phyloP scores from a whole-genome alignment of 2,888 invertebrate species.

The Pelosia muscerda region DNA sequence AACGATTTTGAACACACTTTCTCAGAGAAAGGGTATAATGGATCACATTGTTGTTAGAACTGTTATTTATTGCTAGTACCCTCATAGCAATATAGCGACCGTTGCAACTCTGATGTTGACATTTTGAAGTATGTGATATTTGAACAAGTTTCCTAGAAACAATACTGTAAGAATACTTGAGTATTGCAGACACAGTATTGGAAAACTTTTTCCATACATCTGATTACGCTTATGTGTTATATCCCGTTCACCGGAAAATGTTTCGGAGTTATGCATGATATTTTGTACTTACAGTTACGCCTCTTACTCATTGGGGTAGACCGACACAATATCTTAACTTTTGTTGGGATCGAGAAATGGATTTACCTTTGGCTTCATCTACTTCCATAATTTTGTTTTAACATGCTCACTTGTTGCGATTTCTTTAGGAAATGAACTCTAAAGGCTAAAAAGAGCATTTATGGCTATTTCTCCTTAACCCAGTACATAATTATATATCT shows the following conservation, averaged over 20 bases:
- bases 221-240: constrained; percentile 15
- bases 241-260: constrained; percentile 6
- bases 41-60: not conserved
- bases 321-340: not conserved
- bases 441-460: too few relatives aligned
- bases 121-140: constrained; percentile 17
- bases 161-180: constrained; percentile 11
- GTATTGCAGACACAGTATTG: constrained; percentile 14
- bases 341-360: too few relatives aligned
- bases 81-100: not conserved
- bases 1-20: constrained; percentile 1
- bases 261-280: not conserved
- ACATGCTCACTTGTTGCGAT: too few relatives aligned
- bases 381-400: too few relatives aligned
- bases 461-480: too few relatives aligned
- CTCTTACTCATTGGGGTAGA: not conserved
- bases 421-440: too few relatives aligned
- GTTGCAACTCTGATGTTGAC: constrained; percentile 2
- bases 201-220: constrained; percentile 23
- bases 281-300: not conserved
- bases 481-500: too few relatives aligned
- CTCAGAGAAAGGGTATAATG: constrained; percentile 2
- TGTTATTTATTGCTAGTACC: not conserved
- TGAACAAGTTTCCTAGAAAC: constrained; percentile 16
- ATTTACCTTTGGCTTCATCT: too few relatives aligned